Base-by-base conservation (phyloP, 2,797 vertebrate species). In the Tenualosa ilisha region DNA sequence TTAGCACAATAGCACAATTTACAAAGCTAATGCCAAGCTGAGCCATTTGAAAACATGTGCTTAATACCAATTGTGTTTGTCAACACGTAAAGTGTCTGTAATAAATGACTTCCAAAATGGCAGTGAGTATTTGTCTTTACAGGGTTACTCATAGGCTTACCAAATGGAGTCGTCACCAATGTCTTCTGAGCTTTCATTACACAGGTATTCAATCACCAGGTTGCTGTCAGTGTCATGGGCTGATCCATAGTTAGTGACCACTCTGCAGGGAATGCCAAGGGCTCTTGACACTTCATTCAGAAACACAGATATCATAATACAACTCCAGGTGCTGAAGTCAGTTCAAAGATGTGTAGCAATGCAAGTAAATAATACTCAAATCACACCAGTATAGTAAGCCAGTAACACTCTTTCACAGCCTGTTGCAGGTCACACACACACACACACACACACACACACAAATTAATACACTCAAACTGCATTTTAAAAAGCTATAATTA, bases 201-300 rank as follows among this genome's bases (percentile, higher is more conserved):
- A 97, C 87, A 91, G 96, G 84, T 97, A 95, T 83, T 98, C 97
- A 9, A 97, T 97, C 83, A 95, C 92, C 91, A 98, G 92, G 90
- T 97, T 97, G 46, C 49, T 89, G 0, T 97, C 95, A 46, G 96
- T 97, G 93, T 98, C 97, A 0, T 98, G 97, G 50, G 96, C 97
- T 0, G 97, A 98, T 91, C 97, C 94, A 87, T 94, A 97, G 94
- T 97, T 97, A 72, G 97, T 97, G 91, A 97, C 87, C 4, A 97
- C 94, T 0, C 97, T 96, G 1, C 95, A 95, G 0, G 97, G 97
- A 89, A 97, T 95, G 84, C 97, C 97, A 20, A 98, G 94, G 87
- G 92, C 95, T 87, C 97, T 94, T 96, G 97, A 96, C 43, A 97
- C 97, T 97, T 86, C 85, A 83, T 86, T 40, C 37, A 75, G 13